Conservation (phyloP, 2,113 vertebrate genomes). For the Charina bottae region DNA sequence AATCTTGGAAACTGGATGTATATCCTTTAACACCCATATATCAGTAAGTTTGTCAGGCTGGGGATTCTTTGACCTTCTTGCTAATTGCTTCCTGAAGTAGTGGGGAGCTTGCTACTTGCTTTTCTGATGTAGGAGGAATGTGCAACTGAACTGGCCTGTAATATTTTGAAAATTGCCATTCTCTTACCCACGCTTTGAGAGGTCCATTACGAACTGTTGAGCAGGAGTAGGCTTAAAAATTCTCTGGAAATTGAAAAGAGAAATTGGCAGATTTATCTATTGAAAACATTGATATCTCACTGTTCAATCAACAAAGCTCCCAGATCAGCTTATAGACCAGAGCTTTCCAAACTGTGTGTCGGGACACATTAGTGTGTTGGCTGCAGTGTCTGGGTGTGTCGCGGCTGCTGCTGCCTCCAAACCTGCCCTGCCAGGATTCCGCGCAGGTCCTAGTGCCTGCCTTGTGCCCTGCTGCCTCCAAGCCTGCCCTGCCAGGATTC, state of each 20-base stretch:
- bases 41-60: background rate
- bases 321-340: background rate
- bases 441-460: too few species aligned
- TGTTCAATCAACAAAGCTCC: background rate
- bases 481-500: too few species aligned
- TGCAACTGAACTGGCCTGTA: background rate
- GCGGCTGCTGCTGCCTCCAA: too few species aligned
- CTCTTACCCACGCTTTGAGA: background rate
- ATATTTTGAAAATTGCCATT: background rate
- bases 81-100: background rate
- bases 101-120: background rate
- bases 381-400: too few species aligned
- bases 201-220: background rate
- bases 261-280: background rate
- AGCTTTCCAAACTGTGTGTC: too few species aligned
- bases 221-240: background rate
- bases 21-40: background rate
- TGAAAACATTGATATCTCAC: background rate
- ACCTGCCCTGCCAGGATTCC: too few species aligned
- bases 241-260: background rate
- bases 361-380: too few species aligned
- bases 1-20: background rate
- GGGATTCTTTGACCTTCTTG: background rate
- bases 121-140: background rate
- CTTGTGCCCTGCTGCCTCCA: too few species aligned